Base-by-base conservation (phyloP, 2,113 vertebrate genomes). In the Cynocephalus volans region DNA sequence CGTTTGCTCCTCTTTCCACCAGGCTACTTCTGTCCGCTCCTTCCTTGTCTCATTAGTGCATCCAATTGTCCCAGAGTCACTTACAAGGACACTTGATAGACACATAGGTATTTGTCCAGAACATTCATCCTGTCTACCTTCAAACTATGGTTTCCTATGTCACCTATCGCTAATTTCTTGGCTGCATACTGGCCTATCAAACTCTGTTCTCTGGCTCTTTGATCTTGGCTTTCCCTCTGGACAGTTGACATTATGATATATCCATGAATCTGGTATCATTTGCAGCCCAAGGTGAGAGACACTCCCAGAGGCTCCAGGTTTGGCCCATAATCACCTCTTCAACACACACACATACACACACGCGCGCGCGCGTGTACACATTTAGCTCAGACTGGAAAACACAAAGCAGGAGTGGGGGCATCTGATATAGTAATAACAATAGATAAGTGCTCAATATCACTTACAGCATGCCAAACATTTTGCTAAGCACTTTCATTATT, bases 141-240 rank as follows among this genome's bases (percentile, higher is more conserved):
- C 33, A 21, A 50, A 8, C 36, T 23, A 13, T 10, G 33, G 54
- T 73, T 70, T 54, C 79, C 60, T 50, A 8, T 60, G 52, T 26
- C 13, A 36, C 67, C 50, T n/a, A 14, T 58, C 67, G 85, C 69
- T 80, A 33, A 54, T 36, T 81, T 95, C 36, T 58, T 60, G 33
- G 52, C 48, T 88, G 19, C 21, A 56, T 36, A 58, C 26, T 31
- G 7, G 56, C 72, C 76, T 48, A 48, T 50, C 60, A 56, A 62
- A 52, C 58, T 89, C 36, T 64, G 13, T 48, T 90, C 62, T 80
- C 90, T 92, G 26, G 48, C 26, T n/a, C 88, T 94, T 93, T 52
- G 75, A 88, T 6, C 3, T 19, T 83, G 41, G 31, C 10, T 92
- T 94, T 56, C 58, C 41, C 19, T 5, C 28, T 31, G 52, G 58